phyloP scores from a whole-genome alignment of 2,888 invertebrate genomes.

The Epiblema foenella region DNA sequence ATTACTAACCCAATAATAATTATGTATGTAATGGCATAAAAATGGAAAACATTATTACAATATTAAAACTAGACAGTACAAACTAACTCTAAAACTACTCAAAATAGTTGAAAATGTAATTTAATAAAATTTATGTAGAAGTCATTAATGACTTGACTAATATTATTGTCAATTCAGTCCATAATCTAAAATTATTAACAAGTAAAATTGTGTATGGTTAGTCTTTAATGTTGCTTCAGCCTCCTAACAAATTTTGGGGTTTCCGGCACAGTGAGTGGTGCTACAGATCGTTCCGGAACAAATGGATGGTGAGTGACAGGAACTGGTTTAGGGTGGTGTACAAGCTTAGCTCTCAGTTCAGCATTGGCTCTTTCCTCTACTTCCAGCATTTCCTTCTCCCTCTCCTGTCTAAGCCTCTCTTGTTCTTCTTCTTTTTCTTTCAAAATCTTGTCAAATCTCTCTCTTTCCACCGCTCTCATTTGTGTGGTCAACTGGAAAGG shows the following conservation, averaged over 20 bases:
- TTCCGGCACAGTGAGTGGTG: constrained; percentile 86
- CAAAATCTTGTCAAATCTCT: constrained; percentile 84
- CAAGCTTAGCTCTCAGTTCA: constrained; percentile 82
- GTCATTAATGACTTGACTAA: constrained; percentile 17
- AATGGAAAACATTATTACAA: constrained; percentile 37
- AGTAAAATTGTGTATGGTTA: constrained; percentile 35
- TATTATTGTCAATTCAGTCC: constrained; percentile 9
- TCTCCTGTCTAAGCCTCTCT: constrained; percentile 68
- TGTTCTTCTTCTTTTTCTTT: constrained; percentile 83
- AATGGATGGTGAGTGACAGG: constrained; percentile 75
- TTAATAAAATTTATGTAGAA: constrained; percentile 26
- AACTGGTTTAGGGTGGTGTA: constrained; percentile 87
- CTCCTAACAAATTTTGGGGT: constrained; percentile 85
- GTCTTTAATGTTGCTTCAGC: constrained; percentile 60
- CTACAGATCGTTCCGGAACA: constrained; percentile 78
- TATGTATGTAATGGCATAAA: constrained; percentile 28
- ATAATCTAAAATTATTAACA: constrained; percentile 6
- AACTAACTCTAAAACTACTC: constrained; percentile 30
- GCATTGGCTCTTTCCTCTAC: constrained; percentile 81
- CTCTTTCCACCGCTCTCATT: constrained; percentile 86
- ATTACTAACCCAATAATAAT: constrained; percentile 22
- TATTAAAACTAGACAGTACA: constrained; percentile 30
- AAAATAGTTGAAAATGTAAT: constrained; percentile 34
- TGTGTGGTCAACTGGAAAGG: constrained; percentile 88
- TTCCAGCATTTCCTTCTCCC: constrained; percentile 68